Evolutionary conservation across 1,140 invertebrate species (phyloP).

Genomic region (Conopomorpha cramerella): DNA sequence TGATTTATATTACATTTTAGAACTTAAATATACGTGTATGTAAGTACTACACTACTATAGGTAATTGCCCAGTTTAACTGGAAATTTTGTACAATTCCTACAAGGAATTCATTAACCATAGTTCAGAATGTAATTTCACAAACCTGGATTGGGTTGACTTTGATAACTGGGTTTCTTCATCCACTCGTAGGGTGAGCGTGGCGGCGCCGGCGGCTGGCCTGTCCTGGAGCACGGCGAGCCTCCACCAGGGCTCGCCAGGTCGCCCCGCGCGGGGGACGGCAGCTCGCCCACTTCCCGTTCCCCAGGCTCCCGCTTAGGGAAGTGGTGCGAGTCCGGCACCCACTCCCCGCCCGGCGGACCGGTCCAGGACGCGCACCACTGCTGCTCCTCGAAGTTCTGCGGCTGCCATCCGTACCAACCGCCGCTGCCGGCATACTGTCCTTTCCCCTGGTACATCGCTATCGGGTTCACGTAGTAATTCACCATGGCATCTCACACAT

Average conservation of each 20-base stretch:
- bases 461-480: slow-evolving; percentile 64
- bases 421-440: slow-evolving; percentile 39
- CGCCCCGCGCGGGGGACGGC: slow-evolving; percentile 67
- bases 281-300: slow-evolving; percentile 56
- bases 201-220: slow-evolving; percentile 65
- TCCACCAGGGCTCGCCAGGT: slow-evolving; percentile 68
- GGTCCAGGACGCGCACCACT: slow-evolving; percentile 58
- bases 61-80: no score
- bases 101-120: no score
- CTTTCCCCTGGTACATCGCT: slow-evolving; percentile 64
- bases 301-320: slow-evolving; percentile 39
- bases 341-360: no score
- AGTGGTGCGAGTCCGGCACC: slow-evolving; percentile 45
- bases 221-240: slow-evolving; percentile 46
- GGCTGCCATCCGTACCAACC: slow-evolving; percentile 59
- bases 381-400: slow-evolving; percentile 61
- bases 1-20: no score
- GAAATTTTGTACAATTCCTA: no score
- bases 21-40: no score
- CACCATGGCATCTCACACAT: slow-evolving; percentile 61
- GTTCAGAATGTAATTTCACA: no score
- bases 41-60: no score
- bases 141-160: slow-evolving; percentile 80
- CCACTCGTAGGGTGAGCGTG: slow-evolving; percentile 85
- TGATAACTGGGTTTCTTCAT: slow-evolving; percentile 88